Conservation (phyloP, 2,888 invertebrate genomes). For the Nomada hirtipes region DNA sequence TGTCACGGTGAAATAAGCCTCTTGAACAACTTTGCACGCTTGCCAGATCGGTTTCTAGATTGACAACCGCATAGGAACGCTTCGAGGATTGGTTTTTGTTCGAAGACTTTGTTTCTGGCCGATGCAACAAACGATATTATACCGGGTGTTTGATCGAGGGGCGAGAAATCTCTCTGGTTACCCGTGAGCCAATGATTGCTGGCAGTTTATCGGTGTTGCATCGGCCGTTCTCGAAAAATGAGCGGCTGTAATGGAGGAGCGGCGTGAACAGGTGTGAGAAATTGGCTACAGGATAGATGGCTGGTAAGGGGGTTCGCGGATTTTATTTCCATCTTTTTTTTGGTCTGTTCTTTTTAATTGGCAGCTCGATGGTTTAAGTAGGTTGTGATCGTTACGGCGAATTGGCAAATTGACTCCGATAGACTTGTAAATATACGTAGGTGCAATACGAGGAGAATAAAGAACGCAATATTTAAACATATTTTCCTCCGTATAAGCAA, state of each 20-base stretch:
- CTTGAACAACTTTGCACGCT: conserved; percentile 5
- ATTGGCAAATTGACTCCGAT: conserved; percentile 2
- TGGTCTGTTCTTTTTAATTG: conserved; percentile 4
- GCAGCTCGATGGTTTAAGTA: conserved; percentile 18
- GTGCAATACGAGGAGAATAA: background rate
- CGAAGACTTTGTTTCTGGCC: background rate
- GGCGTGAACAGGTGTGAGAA: conserved; percentile 37
- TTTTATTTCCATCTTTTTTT: background rate
- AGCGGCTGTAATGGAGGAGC: conserved; percentile 25
- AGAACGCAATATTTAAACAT: too few species aligned
- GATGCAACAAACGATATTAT: conserved; percentile 6
- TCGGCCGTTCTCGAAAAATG: conserved; percentile 30
- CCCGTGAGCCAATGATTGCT: conserved; percentile 12
- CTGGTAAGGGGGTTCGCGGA: background rate
- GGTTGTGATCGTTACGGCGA: background rate
- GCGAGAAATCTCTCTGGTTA: conserved; percentile 8
- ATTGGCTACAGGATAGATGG: conserved; percentile 24
- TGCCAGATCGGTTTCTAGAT: conserved; percentile 5
- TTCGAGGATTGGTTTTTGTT: background rate
- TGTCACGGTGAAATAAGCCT: background rate
- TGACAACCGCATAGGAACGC: conserved; percentile 9
- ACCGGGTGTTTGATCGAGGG: conserved; percentile 1
- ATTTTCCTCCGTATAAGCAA: too few species aligned
- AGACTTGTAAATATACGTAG: background rate
- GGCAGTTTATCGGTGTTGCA: conserved; percentile 24